A percentile compares a stretch with the other conserved stretches of the same genome.
These are phyloP conservation scores for Scleropages formosus DNA, from an alignment of 2,797 vertebrate genomes.

Conservation along the genomic window DNA sequence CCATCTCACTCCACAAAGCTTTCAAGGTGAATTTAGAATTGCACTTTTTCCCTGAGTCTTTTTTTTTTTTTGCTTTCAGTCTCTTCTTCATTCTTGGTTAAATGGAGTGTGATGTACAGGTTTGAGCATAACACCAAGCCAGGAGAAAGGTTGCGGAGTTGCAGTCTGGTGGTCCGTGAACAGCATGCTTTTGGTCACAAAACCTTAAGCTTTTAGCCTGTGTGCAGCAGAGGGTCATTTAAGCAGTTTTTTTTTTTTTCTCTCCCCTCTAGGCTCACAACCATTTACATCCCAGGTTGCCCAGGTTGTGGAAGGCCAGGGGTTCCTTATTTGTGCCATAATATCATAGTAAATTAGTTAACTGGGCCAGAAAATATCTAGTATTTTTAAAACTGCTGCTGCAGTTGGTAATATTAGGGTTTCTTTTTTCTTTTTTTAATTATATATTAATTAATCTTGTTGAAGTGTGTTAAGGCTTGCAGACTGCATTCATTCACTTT, in stretches of 20 bases:
- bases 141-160: constrained; percentile 7
- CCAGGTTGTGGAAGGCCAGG: not conserved
- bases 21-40: constrained; percentile 15
- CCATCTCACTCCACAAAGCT: constrained; percentile 6
- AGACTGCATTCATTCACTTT: too few species aligned
- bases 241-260: not conserved
- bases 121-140: not conserved
- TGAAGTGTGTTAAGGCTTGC: too few species aligned
- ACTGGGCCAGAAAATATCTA: not conserved
- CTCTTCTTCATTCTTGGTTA: constrained; percentile 21
- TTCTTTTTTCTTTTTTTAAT: not conserved
- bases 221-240: too few species aligned
- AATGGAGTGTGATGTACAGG: not conserved
- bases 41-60: not conserved
- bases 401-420: not conserved
- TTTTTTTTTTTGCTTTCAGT: not conserved
- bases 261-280: not conserved
- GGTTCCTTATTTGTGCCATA: not conserved
- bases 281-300: not conserved
- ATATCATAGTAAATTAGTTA: not conserved
- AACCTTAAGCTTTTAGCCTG: not conserved
- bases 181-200: not conserved
- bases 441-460: not conserved
- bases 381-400: not conserved
- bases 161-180: not conserved